A percentile compares a stretch with the other conserved stretches of the same genome.
phyloP scores from a whole-genome alignment of 1,140 invertebrate species.

The Caenorhabditis brenneri region DNA sequence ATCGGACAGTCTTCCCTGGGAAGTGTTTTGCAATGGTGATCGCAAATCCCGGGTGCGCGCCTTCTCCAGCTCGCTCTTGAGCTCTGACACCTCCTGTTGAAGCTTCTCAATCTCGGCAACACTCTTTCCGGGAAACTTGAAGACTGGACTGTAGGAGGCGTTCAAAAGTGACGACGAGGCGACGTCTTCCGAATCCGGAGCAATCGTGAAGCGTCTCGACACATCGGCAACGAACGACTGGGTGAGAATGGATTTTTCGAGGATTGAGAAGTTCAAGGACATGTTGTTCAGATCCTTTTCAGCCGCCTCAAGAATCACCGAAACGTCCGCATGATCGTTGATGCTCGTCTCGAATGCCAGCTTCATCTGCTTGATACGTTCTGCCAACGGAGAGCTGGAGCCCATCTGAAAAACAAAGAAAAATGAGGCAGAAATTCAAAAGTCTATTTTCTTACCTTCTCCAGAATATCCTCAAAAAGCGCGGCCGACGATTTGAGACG shows the following conservation, averaged over 20 bases:
- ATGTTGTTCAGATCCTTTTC: not conserved
- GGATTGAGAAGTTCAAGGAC: slow-evolving; percentile 4
- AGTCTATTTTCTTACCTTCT: not conserved
- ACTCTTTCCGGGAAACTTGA: not conserved
- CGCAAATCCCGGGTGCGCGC: not conserved
- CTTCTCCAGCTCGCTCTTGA: not conserved
- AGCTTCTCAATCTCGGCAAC: not conserved
- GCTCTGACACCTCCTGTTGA: not conserved
- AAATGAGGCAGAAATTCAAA: not conserved
- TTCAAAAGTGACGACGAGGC: slow-evolving; percentile 7
- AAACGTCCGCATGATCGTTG: not conserved
- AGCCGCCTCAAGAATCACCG: not conserved
- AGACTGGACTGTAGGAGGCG: not conserved
- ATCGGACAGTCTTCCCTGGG: not conserved
- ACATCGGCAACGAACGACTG: not conserved
- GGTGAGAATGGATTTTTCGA: not conserved
- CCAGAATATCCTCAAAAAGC: slow-evolving; percentile 23
- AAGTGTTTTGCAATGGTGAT: not conserved
- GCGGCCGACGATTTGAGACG: not conserved
- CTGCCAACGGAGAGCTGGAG: not conserved
- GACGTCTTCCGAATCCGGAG: not conserved
- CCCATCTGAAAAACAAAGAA: not conserved
- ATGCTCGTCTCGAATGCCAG: not conserved
- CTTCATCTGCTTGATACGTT: slow-evolving; percentile 8
- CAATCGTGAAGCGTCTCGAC: slow-evolving; percentile 3